A percentile compares a stretch with the other conserved stretches of the same genome.
Conservation (phyloP, 2,888 invertebrate genomes). For the Pterobdella sp. region DNA sequence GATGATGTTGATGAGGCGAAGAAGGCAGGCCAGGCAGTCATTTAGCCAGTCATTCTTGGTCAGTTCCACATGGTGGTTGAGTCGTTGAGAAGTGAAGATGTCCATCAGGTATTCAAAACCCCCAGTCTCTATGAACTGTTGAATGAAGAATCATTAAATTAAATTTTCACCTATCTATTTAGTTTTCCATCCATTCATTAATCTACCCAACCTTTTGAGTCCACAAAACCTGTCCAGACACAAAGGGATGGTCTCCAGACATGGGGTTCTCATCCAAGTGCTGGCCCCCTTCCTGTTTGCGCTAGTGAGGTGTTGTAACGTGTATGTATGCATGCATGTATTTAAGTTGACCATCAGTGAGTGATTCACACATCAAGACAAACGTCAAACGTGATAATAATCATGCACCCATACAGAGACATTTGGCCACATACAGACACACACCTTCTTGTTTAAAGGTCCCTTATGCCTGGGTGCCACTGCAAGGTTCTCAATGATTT, state of each 20-base stretch:
- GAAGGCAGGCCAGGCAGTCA: constrained; percentile 77
- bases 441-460: constrained; percentile 1
- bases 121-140: constrained; percentile 53
- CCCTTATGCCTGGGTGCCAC: constrained; percentile 41
- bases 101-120: constrained; percentile 79
- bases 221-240: constrained; percentile 1
- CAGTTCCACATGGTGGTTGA: constrained; percentile 63
- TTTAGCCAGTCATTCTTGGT: constrained; percentile 81
- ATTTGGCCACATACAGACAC: constrained; percentile 36
- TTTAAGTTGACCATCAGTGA: neutral
- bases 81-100: constrained; percentile 77
- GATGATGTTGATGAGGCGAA: constrained; percentile 76
- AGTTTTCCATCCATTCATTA: too few species aligned
- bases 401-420: too few species aligned
- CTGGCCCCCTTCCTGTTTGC: neutral
- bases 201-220: neutral
- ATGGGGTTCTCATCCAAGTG: neutral
- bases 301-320: neutral
- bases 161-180: too few species aligned
- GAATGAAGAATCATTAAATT: too few species aligned
- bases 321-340: neutral
- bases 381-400: too few species aligned
- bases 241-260: neutral
- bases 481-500: constrained; percentile 72
- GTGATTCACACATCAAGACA: too few species aligned